Percentiles rank a stretch among this genome's conserved stretches.
Evolutionary conservation across 2,888 invertebrate genomes (phyloP).

Genomic region (Pogonocherus hispidulus): DNA sequence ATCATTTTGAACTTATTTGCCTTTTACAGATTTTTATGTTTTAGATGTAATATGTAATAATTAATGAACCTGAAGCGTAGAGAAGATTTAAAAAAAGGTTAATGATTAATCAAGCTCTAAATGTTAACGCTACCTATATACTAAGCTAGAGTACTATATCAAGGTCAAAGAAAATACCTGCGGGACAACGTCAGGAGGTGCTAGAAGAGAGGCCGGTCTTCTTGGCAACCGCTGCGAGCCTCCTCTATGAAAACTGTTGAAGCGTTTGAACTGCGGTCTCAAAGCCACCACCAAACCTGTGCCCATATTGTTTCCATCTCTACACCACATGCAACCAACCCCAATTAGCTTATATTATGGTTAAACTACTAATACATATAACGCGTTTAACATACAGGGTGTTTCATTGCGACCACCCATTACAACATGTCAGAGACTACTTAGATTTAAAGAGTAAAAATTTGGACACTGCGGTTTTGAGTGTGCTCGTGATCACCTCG

Average conservation of each 20-base stretch:
- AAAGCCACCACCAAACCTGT: conserved; percentile 66
- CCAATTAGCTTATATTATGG: conserved; percentile 21
- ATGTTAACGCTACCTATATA: neutral
- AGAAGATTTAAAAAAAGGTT: neutral
- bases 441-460: too few relatives aligned
- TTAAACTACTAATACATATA: conserved; percentile 8
- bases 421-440: too few relatives aligned
- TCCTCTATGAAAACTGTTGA: conserved; percentile 65
- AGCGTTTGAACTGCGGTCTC: conserved; percentile 66
- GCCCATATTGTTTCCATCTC: conserved; percentile 65
- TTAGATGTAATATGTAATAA: too few relatives aligned
- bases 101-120: neutral
- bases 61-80: too few relatives aligned
- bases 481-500: too few relatives aligned
- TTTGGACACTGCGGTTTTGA: too few relatives aligned
- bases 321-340: conserved; percentile 62
- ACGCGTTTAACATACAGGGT: neutral
- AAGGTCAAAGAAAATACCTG: conserved; percentile 54
- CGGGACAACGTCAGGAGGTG: conserved; percentile 51
- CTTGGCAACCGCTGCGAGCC: conserved; percentile 60
- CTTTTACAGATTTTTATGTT: too few relatives aligned
- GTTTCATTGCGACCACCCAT: too few relatives aligned
- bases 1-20: too few relatives aligned
- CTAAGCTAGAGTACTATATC: neutral
- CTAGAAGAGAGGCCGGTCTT: conserved; percentile 58